Evolutionary conservation across 2,888 invertebrate genomes (phyloP).

Genomic region (Neoitamus cyanurus): DNA sequence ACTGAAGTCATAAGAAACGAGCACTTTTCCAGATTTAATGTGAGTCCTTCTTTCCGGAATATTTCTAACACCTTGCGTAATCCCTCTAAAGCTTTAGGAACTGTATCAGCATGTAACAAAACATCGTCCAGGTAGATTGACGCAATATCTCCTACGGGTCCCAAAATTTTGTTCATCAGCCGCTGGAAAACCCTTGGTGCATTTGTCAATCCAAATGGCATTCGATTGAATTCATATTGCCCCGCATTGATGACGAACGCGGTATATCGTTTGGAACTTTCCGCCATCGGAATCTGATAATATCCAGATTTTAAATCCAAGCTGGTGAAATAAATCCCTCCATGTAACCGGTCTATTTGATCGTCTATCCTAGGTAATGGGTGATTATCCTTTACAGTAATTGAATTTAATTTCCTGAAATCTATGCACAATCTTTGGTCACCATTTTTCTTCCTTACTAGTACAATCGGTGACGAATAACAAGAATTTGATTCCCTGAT

Average conservation of each 20-base stretch:
- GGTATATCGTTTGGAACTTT: neutral
- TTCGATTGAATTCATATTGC: slow-evolving; percentile 8
- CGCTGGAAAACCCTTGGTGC: too few relatives aligned
- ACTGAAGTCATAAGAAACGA: slow-evolving; percentile 47
- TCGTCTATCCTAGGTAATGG: slow-evolving; percentile 20
- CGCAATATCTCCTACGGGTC: neutral
- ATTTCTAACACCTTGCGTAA: neutral
- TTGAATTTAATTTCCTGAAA: neutral
- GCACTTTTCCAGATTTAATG: slow-evolving; percentile 47
- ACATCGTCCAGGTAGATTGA: neutral
- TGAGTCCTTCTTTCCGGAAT: slow-evolving; percentile 18
- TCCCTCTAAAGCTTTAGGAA: neutral
- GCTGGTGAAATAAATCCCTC: neutral
- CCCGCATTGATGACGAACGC: neutral
- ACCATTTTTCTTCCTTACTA: slow-evolving; percentile 5
- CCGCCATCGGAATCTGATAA: neutral
- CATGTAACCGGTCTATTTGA: neutral
- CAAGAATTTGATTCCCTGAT: neutral
- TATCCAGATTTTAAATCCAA: neutral
- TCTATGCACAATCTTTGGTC: neutral
- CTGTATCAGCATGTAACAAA: neutral
- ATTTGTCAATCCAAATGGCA: neutral
- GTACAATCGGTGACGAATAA: neutral
- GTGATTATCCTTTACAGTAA: neutral
- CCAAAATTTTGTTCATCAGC: neutral